These are phyloP conservation scores for Leuciscus waleckii DNA, from an alignment of 2,797 vertebrate species.

Conservation along the genomic window DNA sequence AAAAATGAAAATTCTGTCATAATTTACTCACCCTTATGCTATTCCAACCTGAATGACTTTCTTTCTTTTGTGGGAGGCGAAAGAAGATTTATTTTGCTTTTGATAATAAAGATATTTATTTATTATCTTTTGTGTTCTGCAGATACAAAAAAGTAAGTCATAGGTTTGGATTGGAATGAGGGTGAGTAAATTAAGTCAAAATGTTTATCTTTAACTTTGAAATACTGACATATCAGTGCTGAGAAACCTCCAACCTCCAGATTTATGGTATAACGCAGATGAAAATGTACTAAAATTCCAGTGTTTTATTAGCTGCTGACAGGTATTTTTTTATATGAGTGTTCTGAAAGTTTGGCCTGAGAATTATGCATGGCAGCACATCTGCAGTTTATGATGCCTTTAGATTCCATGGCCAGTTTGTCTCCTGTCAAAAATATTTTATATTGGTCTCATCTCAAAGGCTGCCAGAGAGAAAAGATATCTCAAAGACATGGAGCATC, in stretches of 20 bases:
- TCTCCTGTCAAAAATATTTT: slow-evolving; percentile 62
- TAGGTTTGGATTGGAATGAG: background rate
- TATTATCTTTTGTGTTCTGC: background rate
- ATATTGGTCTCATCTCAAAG: slow-evolving; percentile 46
- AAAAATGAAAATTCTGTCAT: background rate
- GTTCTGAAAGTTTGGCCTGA: slow-evolving; percentile 12
- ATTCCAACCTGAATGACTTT: background rate
- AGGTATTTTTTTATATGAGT: background rate
- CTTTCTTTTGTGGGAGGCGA: background rate
- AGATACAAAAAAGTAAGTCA: background rate
- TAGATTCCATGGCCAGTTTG: slow-evolving; percentile 51
- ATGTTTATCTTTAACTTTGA: background rate
- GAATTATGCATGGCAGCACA: slow-evolving; percentile 48
- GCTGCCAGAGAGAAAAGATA: slow-evolving; percentile 32
- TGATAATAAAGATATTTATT: background rate
- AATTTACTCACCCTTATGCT: background rate
- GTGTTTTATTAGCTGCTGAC: slow-evolving; percentile 44
- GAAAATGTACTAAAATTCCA: slow-evolving; percentile 21
- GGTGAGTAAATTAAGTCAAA: background rate
- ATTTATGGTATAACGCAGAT: slow-evolving; percentile 10
- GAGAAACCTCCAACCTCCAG: background rate
- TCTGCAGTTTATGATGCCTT: slow-evolving; percentile 61
- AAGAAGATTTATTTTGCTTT: background rate
- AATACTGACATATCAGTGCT: background rate
- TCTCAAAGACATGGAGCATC: slow-evolving; percentile 43